phyloP scores from a whole-genome alignment of 53 echinoderm and acorn worm genomes.

The Paracentrotus lividus region DNA sequence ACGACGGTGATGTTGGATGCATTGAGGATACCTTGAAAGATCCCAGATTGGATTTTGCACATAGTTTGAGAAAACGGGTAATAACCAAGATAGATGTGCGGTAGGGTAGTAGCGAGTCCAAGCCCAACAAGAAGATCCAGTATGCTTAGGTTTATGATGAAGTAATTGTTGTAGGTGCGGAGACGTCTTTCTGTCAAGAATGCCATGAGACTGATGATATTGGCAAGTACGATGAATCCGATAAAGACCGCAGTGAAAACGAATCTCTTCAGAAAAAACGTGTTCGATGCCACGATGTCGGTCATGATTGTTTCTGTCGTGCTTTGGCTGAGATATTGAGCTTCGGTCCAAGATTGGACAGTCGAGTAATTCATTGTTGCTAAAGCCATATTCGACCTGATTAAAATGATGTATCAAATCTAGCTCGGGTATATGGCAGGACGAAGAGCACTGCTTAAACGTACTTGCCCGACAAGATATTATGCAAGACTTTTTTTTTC shows the following conservation, averaged over 20 bases:
- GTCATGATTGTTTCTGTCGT: background rate
- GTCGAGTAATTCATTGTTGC: background rate
- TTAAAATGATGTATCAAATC: too few relatives aligned
- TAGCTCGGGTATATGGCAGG: too few relatives aligned
- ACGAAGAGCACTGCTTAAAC: too few relatives aligned
- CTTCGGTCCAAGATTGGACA: background rate
- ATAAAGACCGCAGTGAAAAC: background rate
- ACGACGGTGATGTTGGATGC: slow-evolving; percentile 54
- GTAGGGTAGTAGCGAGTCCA: background rate
- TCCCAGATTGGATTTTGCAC: slow-evolving; percentile 1
- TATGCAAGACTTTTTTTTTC: too few relatives aligned
- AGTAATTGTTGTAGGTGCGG: slow-evolving; percentile 56
- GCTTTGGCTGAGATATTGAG: background rate
- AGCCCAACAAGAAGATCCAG: slow-evolving; percentile 33
- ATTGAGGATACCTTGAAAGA: slow-evolving; percentile 1
- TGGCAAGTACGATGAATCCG: slow-evolving; percentile 21
- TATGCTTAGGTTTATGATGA: slow-evolving; percentile 54
- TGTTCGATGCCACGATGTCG: background rate
- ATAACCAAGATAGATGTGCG: background rate
- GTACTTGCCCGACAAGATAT: too few relatives aligned
- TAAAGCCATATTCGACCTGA: background rate
- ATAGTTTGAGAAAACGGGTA: background rate
- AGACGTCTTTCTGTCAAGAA: slow-evolving; percentile 10
- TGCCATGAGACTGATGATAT: background rate
- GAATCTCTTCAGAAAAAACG: background rate